These are phyloP conservation scores for Siniperca scherzeri DNA, from an alignment of 2,797 vertebrate species.

Conservation along the genomic window DNA sequence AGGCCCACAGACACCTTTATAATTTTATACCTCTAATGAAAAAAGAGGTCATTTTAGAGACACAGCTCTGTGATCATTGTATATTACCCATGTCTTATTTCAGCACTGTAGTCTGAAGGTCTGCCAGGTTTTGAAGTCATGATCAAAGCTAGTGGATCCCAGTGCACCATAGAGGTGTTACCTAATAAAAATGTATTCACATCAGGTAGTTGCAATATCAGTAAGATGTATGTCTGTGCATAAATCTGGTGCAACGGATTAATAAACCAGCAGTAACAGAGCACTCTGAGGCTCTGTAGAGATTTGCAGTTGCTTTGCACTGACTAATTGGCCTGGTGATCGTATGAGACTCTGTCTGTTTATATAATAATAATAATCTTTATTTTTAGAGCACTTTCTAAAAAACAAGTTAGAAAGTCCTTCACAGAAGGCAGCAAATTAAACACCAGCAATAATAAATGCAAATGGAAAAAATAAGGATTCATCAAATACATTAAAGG, in stretches of 20 bases:
- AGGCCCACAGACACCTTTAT: neutral
- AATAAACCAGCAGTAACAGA: slow-evolving; percentile 31
- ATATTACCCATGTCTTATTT: slow-evolving; percentile 25
- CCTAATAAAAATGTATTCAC: slow-evolving; percentile 1
- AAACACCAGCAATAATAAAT: neutral
- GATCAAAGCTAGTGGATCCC: slow-evolving; percentile 55
- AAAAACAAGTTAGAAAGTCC: neutral
- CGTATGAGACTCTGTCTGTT: slow-evolving; percentile 14
- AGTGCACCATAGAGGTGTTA: slow-evolving; percentile 8
- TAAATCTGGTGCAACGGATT: slow-evolving; percentile 10
- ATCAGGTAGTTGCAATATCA: slow-evolving; percentile 23
- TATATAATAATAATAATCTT: neutral
- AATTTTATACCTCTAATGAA: neutral
- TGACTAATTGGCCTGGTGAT: slow-evolving; percentile 1
- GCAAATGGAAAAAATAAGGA: neutral
- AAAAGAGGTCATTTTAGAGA: slow-evolving; percentile 2
- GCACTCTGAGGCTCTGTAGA: neutral
- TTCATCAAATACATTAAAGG: neutral
- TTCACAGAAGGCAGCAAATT: neutral
- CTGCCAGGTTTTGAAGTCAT: slow-evolving; percentile 59
- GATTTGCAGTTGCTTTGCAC: slow-evolving; percentile 22
- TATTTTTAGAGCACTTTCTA: neutral
- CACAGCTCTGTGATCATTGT: slow-evolving; percentile 26
- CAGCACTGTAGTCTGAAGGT: slow-evolving; percentile 25
- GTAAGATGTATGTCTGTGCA: neutral